A percentile compares a stretch with the other conserved stretches of the same genome.
Conservation (phyloP, 2,888 invertebrate species). For the Acanthopleura granulata region DNA sequence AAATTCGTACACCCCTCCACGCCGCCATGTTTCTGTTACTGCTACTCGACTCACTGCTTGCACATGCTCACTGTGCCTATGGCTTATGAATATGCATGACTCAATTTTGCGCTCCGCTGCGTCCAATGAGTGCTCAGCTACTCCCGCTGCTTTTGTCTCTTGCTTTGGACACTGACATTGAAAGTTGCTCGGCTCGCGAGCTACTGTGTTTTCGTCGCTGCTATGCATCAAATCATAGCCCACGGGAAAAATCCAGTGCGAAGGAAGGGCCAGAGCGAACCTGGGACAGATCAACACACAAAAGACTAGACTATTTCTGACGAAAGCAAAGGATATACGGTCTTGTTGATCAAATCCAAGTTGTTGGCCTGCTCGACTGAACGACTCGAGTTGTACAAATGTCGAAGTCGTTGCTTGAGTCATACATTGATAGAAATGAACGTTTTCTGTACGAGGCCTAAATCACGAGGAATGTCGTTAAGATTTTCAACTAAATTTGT, state of each 20-base stretch:
- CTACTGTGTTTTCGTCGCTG: neutral
- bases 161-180: neutral
- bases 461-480: too few species aligned
- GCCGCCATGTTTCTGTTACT: slow-evolving; percentile 7
- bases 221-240: neutral
- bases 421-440: too few species aligned
- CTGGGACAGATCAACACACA: too few species aligned
- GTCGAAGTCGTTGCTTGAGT: too few species aligned
- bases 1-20: neutral
- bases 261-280: neutral
- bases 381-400: too few species aligned
- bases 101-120: slow-evolving; percentile 7
- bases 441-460: too few species aligned
- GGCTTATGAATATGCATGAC: slow-evolving; percentile 3
- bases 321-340: too few species aligned
- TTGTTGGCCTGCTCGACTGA: too few species aligned
- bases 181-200: neutral
- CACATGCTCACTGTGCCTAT: neutral
- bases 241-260: neutral
- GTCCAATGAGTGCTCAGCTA: neutral
- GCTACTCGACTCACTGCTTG: neutral
- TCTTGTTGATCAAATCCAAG: too few species aligned
- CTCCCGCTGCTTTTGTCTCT: neutral
- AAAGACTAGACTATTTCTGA: too few species aligned
- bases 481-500: too few species aligned